A percentile compares a stretch with the other conserved stretches of the same genome.
phyloP scores from a whole-genome alignment of 2,113 vertebrate species.

The Trachemys scripta region DNA sequence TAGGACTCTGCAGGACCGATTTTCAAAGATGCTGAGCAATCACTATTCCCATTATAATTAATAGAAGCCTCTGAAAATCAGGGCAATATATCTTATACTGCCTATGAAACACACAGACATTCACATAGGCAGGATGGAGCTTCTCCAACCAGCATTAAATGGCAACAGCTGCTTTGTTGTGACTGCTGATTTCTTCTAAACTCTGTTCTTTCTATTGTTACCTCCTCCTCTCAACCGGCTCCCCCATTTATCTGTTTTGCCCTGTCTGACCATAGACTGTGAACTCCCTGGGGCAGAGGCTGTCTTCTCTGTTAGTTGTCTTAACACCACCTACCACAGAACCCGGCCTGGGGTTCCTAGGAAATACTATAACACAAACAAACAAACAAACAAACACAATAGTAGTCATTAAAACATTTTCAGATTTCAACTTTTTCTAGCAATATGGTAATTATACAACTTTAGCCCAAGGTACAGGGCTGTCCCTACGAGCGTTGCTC shows the following conservation, averaged over 20 bases:
- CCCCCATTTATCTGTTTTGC: accelerated
- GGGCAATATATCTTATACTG: not conserved
- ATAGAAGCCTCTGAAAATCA: not conserved
- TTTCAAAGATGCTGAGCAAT: constrained; percentile 23
- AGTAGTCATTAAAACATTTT: not conserved
- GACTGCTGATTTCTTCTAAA: constrained; percentile 13
- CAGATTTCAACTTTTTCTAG: not conserved
- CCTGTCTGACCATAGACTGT: not conserved
- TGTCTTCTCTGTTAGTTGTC: not conserved
- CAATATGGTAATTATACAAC: not conserved
- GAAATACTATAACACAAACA: not conserved
- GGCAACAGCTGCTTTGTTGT: not conserved
- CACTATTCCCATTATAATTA: not conserved
- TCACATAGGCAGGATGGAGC: not conserved
- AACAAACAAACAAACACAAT: not conserved
- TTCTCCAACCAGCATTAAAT: not conserved
- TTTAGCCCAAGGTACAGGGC: not conserved
- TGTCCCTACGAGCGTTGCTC: not conserved
- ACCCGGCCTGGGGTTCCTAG: not conserved
- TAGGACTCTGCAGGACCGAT: not conserved
- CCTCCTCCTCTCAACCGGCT: not conserved
- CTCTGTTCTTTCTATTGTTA: not conserved
- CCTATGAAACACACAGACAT: not conserved
- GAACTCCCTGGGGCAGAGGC: not conserved
- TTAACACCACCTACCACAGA: not conserved